Conservation (phyloP, 2,113 vertebrate genomes). For the Tyto alba region DNA sequence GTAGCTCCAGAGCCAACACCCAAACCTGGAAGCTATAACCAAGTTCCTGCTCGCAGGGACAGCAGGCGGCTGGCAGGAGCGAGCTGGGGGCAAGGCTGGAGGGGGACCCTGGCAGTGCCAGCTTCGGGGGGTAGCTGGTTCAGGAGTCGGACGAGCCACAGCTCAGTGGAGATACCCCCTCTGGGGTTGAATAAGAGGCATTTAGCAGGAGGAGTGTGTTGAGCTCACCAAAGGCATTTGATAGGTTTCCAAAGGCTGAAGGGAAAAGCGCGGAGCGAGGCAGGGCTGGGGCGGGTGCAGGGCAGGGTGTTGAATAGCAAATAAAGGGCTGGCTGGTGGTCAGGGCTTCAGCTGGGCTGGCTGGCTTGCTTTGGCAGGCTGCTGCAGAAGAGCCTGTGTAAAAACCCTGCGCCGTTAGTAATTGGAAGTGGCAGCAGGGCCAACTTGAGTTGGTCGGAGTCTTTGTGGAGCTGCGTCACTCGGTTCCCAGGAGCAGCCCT, state of each 20-base stretch:
- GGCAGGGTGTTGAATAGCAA: neutral
- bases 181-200: neutral
- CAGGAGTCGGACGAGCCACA: accelerated
- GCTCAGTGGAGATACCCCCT: no score
- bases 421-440: neutral
- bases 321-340: neutral
- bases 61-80: neutral
- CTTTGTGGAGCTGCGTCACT: neutral
- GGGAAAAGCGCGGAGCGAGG: neutral
- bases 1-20: neutral
- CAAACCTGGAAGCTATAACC: neutral
- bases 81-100: accelerated
- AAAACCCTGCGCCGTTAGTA: accelerated
- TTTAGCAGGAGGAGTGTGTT: neutral
- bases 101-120: neutral
- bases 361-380: neutral
- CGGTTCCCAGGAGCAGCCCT: accelerated
- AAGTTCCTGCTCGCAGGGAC: neutral
- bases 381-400: no score
- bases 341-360: neutral
- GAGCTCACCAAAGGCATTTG: neutral
- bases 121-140: no score
- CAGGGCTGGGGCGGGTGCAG: neutral
- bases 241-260: neutral
- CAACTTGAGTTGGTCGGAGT: accelerated